A percentile compares a stretch with the other conserved stretches of the same genome.
These are phyloP conservation scores for Hippopotamus amphibius DNA, from an alignment of 2,113 vertebrate species.

Conservation along the genomic window DNA sequence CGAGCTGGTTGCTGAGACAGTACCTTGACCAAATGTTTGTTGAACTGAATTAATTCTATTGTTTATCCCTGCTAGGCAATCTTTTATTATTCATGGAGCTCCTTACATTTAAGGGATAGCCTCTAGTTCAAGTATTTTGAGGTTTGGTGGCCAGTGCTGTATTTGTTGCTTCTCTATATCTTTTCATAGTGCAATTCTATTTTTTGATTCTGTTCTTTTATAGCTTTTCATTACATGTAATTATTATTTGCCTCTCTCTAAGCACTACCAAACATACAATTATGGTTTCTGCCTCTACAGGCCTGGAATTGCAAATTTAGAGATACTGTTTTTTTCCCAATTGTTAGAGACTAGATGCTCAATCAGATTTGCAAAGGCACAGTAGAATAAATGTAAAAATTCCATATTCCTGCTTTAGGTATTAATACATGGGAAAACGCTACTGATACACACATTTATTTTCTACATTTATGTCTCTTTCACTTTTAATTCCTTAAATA, in stretches of 20 bases:
- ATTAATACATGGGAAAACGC: not conserved
- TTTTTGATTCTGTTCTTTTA: constrained; percentile 41
- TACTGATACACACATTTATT: not conserved
- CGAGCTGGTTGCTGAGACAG: not conserved
- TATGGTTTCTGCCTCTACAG: not conserved
- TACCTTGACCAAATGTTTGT: not conserved
- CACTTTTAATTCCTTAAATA: constrained; percentile 50
- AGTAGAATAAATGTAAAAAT: constrained; percentile 41
- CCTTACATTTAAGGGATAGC: not conserved
- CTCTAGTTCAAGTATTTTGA: not conserved
- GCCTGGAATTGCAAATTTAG: not conserved
- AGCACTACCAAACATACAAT: not conserved
- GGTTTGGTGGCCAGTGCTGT: not conserved
- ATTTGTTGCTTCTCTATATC: not conserved
- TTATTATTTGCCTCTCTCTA: constrained; percentile 13
- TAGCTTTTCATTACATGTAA: not conserved
- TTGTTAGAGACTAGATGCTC: not conserved
- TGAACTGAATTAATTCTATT: not conserved
- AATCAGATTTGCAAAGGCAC: constrained; percentile 60
- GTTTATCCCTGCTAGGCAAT: not conserved
- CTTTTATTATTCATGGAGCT: not conserved
- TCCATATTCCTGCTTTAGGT: not conserved
- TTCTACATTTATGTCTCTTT: constrained; percentile 14
- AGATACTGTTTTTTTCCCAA: not conserved
- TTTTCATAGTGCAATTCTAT: constrained; percentile 2